Evolutionary conservation across 53 echinoderm and acorn worm species (phyloP), one percentile per base, ranked within the genome.

Genomic region (Temnopleurus reevesii): DNA sequence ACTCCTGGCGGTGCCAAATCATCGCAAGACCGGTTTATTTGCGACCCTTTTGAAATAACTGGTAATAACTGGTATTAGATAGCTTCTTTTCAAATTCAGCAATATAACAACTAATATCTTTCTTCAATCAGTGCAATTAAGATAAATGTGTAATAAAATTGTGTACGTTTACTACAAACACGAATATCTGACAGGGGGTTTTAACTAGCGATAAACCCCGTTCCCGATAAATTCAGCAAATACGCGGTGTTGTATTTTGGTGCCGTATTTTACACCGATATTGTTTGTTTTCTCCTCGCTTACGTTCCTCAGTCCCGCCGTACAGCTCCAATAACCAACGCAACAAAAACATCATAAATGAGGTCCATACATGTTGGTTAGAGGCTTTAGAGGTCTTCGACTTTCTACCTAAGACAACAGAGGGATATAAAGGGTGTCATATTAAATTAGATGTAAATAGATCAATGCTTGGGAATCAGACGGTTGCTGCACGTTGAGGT

Each of bases 261-360:
- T 49, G 15, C 49, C 63, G 31, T 17, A n/a, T n/a, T n/a, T n/a
- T n/a, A n/a, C n/a, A n/a, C n/a, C 30, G 10, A 4, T 30, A 13
- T 63, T 31, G 31, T 63, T 63, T 31, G 33, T 18, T 31, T 63
- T 33, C 34, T 12, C 34, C 25, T 27, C 17, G 63, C 3, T 13
- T 63, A 33, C 30, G 30, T 31, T 63, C 30, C 34, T 31, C 17
- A 30, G 33, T 15, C 33, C 63, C 63, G 33, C 18, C 17, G 30
- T 15, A 12, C 31, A n/a, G n/a, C n/a, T 28, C 63, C 63, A 63
- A 63, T 63, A 63, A 63, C 17, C n/a, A 34, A 34, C 63, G 31
- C 63, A 63, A 63, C 9, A 34, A 63, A 63, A 63, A 63, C 63
- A 63, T 63, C 63, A 63, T 63, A 63, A 63, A 63, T 63, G 63